Base-by-base conservation (phyloP, 1,140 invertebrate species). In the Diorhabda sublineata region DNA sequence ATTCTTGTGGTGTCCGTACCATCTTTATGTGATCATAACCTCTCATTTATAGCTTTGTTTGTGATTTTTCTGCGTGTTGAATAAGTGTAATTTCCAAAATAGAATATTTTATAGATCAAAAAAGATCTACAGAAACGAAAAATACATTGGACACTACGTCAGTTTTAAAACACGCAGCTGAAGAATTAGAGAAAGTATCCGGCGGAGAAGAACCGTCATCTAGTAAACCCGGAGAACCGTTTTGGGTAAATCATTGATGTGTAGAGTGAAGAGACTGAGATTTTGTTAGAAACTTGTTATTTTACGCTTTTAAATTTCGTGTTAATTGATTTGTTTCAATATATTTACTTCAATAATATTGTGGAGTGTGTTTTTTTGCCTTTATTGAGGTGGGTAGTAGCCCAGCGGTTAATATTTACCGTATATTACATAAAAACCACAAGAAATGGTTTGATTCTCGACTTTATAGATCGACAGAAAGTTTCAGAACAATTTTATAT, bases 221-320 rank as follows among this genome's bases (percentile, higher is more conserved):
- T 8, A 9, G 63, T n/a, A 73, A 73, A 69, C 58, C 70, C 11
- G 71, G 70, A 72, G 76, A 76, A 64, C 76, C 76, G 43, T 78
- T 78, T 71, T 78, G 76, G 76, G 76, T 78, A 78, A 78, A 76
- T 68, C 47, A 45, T 44, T 74, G 62, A 71, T 60, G 11, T 60
- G 42, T 11, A 26, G 42, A 26, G 58, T 26, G 11, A 26, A 60
- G 58, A 60, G 58, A 60, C 58, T 60, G 58, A 60, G 58, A 9
- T 60, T 52, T 52, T 52, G 47, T 6, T 52, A 52, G 47, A 52
- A 8, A 52, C 4, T 52, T 8, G 47, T 52, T 52, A 3, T 8
- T 52, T 52, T 52, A 8, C n/a, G 47, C 47, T 52, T 52, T 52
- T 6, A n/a, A 52, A 52, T 3, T 52, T 52, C n/a, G 47, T 52